Evolutionary conservation across 2,113 vertebrate genomes (phyloP).

Genomic region (Phoenicopterus ruber): DNA sequence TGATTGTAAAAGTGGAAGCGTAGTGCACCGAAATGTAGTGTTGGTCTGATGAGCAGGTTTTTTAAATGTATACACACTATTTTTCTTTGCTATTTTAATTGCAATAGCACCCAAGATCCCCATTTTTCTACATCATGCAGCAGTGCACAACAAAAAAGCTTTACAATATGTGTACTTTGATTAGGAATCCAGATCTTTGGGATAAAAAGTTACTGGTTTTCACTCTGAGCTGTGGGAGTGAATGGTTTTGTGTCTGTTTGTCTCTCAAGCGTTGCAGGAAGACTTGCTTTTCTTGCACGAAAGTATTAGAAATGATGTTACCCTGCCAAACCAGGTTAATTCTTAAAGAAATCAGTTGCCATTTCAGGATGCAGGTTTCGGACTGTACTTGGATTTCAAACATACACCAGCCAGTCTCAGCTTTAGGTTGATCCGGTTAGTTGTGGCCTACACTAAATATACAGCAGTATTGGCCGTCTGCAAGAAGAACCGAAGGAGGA

Average conservation of each 20-base stretch:
- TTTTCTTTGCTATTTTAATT: not conserved
- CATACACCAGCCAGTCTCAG: not conserved
- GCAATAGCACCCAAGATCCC: not conserved
- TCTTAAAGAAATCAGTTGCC: not conserved
- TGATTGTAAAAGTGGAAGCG: not conserved
- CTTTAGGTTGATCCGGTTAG: conserved; percentile 6
- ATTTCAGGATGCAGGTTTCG: not conserved
- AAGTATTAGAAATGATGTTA: not conserved
- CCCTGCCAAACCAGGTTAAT: not conserved
- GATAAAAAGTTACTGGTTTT: not conserved
- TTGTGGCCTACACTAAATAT: not conserved
- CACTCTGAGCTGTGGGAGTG: not conserved
- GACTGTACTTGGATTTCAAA: not conserved
- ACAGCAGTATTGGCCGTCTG: not conserved
- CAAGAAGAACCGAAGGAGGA: not conserved
- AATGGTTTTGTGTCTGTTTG: not conserved
- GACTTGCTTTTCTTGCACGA: not conserved
- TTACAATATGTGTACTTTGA: not conserved
- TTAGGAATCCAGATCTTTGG: not conserved
- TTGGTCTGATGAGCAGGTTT: not conserved
- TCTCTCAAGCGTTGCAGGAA: not conserved
- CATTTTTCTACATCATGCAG: not conserved
- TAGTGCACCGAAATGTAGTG: not conserved
- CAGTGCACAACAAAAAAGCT: not conserved
- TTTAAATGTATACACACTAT: not conserved